Evolutionary conservation across 2,113 vertebrate genomes (phyloP).

Genomic region (Falcunculus frontatus): DNA sequence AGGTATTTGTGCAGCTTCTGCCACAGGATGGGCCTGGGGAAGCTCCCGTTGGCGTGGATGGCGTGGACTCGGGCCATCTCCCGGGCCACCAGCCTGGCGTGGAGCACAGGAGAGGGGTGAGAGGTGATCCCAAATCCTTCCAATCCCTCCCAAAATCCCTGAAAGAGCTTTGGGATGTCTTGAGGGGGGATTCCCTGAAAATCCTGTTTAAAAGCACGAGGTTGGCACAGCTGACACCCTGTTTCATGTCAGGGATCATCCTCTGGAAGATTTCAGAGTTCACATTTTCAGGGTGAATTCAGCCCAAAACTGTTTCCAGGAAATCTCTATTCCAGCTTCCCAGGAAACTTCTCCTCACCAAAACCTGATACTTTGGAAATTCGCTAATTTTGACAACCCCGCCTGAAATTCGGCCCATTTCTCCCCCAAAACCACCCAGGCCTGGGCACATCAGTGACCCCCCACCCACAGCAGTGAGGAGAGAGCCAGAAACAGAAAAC

Average conservation of each 20-base stretch:
- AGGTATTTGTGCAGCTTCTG: slow-evolving; percentile 91
- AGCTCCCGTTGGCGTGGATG: slow-evolving; percentile 92
- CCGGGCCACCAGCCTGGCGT: slow-evolving; percentile 82
- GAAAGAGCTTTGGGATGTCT: accelerated
- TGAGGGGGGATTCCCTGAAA: neutral
- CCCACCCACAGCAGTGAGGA: accelerated
- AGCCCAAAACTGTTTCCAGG: accelerated
- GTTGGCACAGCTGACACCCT: neutral
- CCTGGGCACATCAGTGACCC: accelerated
- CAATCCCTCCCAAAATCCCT: neutral
- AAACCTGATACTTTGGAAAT: neutral
- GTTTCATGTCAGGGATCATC: accelerated
- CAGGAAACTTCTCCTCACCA: neutral
- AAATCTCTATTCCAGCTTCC: neutral
- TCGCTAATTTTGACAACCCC: accelerated
- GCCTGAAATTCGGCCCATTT: neutral
- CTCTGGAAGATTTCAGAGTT: neutral
- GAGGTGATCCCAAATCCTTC: neutral
- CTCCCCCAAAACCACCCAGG: neutral
- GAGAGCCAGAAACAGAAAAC: neutral
- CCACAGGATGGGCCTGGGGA: slow-evolving; percentile 92
- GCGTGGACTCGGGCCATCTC: slow-evolving; percentile 95
- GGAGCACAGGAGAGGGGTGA: neutral
- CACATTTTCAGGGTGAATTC: neutral
- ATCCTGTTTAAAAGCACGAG: accelerated